These are phyloP conservation scores for Agapornis roseicollis DNA, from an alignment of 2,113 vertebrate genomes.

Conservation along the genomic window DNA sequence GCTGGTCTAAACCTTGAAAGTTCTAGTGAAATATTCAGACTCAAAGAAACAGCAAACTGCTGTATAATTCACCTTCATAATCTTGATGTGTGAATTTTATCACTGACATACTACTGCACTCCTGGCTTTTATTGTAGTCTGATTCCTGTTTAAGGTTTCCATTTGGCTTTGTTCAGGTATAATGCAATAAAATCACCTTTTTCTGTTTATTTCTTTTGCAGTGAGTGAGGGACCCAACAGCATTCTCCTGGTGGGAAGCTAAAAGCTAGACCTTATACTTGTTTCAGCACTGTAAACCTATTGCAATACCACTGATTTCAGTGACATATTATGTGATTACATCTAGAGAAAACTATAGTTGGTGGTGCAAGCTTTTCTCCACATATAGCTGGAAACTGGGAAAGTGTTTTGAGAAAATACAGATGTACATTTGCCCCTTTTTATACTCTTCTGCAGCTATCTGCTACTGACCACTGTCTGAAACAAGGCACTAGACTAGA, in stretches of 20 bases:
- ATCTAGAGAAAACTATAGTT: background rate
- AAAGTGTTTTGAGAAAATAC: background rate
- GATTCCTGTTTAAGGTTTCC: background rate
- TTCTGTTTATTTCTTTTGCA: background rate
- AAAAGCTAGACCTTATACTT: background rate
- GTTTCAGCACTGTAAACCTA: background rate
- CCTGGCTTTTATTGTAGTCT: background rate
- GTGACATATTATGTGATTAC: background rate
- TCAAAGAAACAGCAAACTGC: background rate
- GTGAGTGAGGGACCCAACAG: background rate
- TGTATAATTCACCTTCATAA: background rate
- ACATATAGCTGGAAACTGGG: background rate
- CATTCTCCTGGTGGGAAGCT: background rate
- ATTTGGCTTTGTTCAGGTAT: background rate
- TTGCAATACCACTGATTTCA: background rate
- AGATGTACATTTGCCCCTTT: background rate
- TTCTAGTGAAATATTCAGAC: background rate
- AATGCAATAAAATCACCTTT: background rate
- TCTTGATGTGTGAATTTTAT: constrained; percentile 10
- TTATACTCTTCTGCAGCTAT: background rate
- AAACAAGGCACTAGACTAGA: background rate
- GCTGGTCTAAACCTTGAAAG: background rate
- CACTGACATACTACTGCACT: background rate
- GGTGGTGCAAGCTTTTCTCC: background rate
- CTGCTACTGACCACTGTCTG: background rate